Percentiles rank a stretch among this genome's conserved stretches.
phyloP scores from a whole-genome alignment of 2,797 vertebrate genomes.

The Hyperoplus lanceolatus region DNA sequence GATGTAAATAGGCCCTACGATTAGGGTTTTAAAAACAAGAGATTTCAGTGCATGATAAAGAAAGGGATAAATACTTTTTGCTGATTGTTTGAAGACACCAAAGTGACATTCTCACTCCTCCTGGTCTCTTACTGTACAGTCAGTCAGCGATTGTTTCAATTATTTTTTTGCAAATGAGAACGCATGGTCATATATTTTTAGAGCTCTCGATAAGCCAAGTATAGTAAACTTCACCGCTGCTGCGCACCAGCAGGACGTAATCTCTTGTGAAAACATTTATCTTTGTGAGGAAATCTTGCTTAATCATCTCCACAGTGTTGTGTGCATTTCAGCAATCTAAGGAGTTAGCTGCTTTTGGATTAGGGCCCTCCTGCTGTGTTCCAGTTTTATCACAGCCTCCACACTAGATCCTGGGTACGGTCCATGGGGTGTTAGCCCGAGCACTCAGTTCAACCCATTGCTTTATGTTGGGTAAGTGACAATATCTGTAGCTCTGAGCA shows the following conservation, averaged over 20 bases:
- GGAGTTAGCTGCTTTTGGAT: slow-evolving; percentile 80
- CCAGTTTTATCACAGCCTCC: slow-evolving; percentile 78
- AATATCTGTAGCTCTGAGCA: slow-evolving; percentile 57
- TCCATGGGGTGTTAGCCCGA: slow-evolving; percentile 68
- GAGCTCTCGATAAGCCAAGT: slow-evolving; percentile 50
- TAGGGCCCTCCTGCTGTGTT: slow-evolving; percentile 80
- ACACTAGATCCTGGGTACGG: slow-evolving; percentile 74
- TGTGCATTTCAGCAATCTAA: slow-evolving; percentile 79
- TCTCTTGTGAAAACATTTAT: slow-evolving; percentile 79
- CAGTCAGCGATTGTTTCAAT: slow-evolving; percentile 46
- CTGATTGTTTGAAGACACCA: slow-evolving; percentile 37
- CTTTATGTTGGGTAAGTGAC: slow-evolving; percentile 62
- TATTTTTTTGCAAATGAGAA: slow-evolving; percentile 57
- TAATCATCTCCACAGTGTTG: slow-evolving; percentile 81
- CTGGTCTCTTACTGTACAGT: slow-evolving; percentile 32
- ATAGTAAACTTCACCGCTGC: slow-evolving; percentile 57
- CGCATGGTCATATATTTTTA: slow-evolving; percentile 60
- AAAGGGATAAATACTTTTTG: slow-evolving; percentile 28
- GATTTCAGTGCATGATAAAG: slow-evolving; percentile 43
- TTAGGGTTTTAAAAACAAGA: slow-evolving; percentile 47
- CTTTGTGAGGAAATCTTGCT: slow-evolving; percentile 76
- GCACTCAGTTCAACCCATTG: slow-evolving; percentile 60
- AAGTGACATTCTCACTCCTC: slow-evolving; percentile 45
- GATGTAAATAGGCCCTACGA: slow-evolving; percentile 12
- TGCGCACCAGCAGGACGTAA: slow-evolving; percentile 73